phyloP scores from a whole-genome alignment of 2,113 vertebrate species.

The Thomomys bottae region DNA sequence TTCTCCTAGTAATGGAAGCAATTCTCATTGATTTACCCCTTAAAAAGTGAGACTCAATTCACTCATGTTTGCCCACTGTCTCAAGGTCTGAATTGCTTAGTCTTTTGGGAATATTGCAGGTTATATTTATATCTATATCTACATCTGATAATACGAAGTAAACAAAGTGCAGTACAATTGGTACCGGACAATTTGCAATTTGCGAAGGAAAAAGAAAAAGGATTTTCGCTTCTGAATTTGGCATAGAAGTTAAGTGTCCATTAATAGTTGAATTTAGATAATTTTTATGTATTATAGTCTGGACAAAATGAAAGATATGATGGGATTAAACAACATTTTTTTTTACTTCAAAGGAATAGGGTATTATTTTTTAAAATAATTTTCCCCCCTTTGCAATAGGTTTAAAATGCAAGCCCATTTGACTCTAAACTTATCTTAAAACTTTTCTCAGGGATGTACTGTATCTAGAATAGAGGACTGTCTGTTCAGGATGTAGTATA shows the following conservation, averaged over 20 bases:
- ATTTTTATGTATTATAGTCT: background rate
- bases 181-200: background rate
- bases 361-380: background rate
- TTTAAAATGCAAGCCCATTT: background rate
- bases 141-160: background rate
- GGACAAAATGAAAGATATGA: slow-evolving; percentile 12
- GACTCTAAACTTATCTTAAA: background rate
- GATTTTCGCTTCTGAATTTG: background rate
- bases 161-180: background rate
- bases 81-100: background rate
- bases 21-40: background rate
- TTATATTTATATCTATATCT: too few species aligned
- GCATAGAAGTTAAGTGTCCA: background rate
- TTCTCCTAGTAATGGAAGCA: too few species aligned
- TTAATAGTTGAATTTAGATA: background rate
- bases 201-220: background rate
- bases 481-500: background rate
- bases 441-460: background rate
- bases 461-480: background rate
- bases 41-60: background rate
- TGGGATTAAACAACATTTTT: slow-evolving; percentile 3
- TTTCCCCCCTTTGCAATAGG: background rate
- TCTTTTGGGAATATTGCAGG: background rate
- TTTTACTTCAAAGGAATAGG: background rate
- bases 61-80: background rate